Base-by-base conservation (phyloP, 2,888 invertebrate genomes). In the Pyrrhia umbra region DNA sequence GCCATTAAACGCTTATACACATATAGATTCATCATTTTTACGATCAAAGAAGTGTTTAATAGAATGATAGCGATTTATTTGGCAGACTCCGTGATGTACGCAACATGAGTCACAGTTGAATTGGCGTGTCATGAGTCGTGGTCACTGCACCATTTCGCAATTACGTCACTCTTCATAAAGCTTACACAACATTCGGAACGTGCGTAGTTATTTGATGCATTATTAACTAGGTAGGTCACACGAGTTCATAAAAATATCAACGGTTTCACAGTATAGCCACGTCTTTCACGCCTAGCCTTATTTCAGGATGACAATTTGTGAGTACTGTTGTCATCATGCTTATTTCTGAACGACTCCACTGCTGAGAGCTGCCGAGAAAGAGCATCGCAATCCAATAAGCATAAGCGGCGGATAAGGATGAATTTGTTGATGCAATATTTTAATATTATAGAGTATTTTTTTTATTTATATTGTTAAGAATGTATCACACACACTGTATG, bases 71-170 rank as follows among this genome's bases (percentile, higher is more conserved):
- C 16, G 9, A 72, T 64, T 55, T 45, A 59, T 79, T 64, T 79
- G 56, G 56, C 63, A 51, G 43, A 59, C 52, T n/a, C 46, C 23
- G 9, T 37, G 23, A 5, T 34, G 13, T 25, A 45, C 34, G 20
- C 43, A 43, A 6, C 13, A 13, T 78, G 75, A 74, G 51, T 78
- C 75, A 78, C 60, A 39, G 49, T 10, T 55, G 57, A 34, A 47
- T 60, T 54, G 46, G 54, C 49, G 40, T 57, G 49, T 63, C 45
- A 23, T 52, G 42, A 49, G 45, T 43, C 18, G 23, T 21, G 20
- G 15, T 10, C 20, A n/a, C 16, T 49, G 60, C 40, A 59, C 34
- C 20, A 34, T 67, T 54, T 30, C 51, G n/a, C 74, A 67, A 60
- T 50, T 43, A 63, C 57, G 47, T 60, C 75, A 68, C 15, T 61